A percentile compares a stretch with the other conserved stretches of the same genome.
phyloP scores from a whole-genome alignment of 64 coral and sea anemone species.

The Stichodactyla mertensii region DNA sequence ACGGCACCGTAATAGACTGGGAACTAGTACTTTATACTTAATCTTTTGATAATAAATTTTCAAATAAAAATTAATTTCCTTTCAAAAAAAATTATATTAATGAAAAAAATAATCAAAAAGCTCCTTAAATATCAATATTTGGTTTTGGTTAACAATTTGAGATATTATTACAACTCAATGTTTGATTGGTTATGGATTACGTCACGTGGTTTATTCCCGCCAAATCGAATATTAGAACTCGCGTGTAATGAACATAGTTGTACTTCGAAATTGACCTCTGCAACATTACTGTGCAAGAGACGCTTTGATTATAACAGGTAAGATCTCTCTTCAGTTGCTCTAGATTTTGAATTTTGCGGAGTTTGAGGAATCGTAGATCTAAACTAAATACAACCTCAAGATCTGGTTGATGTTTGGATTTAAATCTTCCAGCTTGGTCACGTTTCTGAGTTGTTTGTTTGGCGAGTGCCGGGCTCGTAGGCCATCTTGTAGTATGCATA shows the following conservation, averaged over 20 bases:
- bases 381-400: not conserved
- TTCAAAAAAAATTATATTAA: not conserved
- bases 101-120: not conserved
- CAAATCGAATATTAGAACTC: conserved; percentile 6
- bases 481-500: too few relatives aligned
- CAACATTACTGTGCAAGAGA: not conserved
- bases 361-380: not conserved
- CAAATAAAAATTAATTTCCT: not conserved
- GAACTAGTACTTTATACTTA: not conserved
- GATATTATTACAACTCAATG: not conserved
- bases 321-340: not conserved
- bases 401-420: not conserved
- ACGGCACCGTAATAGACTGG: not conserved
- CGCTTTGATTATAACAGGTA: not conserved
- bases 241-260: too few relatives aligned
- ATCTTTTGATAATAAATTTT: not conserved
- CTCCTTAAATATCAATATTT: not conserved
- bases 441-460: not conserved
- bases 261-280: not conserved
- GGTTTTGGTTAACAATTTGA: not conserved
- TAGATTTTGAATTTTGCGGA: not conserved
- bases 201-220: conserved; percentile 1
- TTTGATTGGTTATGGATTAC: not conserved
- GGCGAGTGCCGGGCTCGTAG: not conserved
- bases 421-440: not conserved